Evolutionary conservation across 30 jellyfish, hydroid and myxozoan genomes (phyloP), one percentile per base, ranked within the genome.

Genomic region (Hydractinia symbiolongicarpus): DNA sequence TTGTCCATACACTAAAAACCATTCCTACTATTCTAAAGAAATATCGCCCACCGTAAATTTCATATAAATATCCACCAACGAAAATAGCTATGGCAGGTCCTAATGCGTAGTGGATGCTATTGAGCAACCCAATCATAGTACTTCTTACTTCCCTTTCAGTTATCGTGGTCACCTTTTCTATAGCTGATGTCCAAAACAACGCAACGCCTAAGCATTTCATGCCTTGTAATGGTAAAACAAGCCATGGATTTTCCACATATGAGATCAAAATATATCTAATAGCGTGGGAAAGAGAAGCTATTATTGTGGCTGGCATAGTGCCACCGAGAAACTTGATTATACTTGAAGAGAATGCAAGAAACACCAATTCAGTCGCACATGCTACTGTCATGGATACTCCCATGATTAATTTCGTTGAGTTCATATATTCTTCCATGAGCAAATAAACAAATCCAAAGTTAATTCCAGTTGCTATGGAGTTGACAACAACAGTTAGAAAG

Each of bases 141-240:
- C 95, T 88, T 53, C 79, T 55, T 58, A 82, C 54, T 6, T 86
- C 90, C 17, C 72, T 72, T 13, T 90, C 88, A 17, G 93, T 85
- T 67, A 81, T 55, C 19, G 40, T 16, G 7, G 82, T 54, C 52
- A 88, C 86, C 57, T 89, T 87, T 17, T 78, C 64, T 9, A 89
- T 81, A 50, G 88, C 84, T 20, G 96, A 94, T 9, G 86, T 77
- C 94, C 94, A 89, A 80, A 83, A 84, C 81, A 89, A 61, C 9
- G 96, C 94, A 79, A 89, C 83, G 44, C 95, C 82, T 61, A 89
- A 77, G 66, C 96, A 54, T 76, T 84, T 95, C 8, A 89, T 82
- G 19, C 77, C 75, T 82, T 89, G 94, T 9, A 89, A 14, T n/a
- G 80, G 94, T 30, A 89, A 74, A 8, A 89, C 66, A 17, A 21